These are phyloP conservation scores for Laspeyria flexula DNA, from an alignment of 2,888 invertebrate genomes.

Conservation along the genomic window DNA sequence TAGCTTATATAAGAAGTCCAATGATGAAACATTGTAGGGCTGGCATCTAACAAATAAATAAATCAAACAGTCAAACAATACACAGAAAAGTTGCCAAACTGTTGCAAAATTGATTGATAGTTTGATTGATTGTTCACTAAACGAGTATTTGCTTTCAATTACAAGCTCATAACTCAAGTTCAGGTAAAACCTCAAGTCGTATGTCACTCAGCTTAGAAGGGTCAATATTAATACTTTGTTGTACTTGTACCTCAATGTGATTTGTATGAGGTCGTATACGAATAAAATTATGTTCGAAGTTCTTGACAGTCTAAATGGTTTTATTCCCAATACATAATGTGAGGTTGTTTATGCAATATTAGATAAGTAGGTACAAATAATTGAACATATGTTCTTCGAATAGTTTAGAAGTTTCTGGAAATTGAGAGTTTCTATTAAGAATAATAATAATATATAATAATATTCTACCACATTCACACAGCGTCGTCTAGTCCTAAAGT, in stretches of 20 bases:
- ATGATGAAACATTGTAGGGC: neutral
- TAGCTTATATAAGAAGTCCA: too few relatives aligned
- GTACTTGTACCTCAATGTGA: neutral
- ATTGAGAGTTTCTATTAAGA: too few relatives aligned
- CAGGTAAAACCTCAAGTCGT: slow-evolving; percentile 11
- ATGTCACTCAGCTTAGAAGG: slow-evolving; percentile 12
- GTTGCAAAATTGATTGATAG: slow-evolving; percentile 23
- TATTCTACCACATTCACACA: too few relatives aligned
- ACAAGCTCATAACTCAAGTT: slow-evolving; percentile 28
- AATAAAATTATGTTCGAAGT: slow-evolving; percentile 3
- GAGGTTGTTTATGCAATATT: neutral
- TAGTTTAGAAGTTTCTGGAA: too few relatives aligned
- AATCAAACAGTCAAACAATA: neutral
- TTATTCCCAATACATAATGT: neutral
- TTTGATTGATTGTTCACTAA: slow-evolving; percentile 31
- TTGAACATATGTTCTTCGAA: too few relatives aligned
- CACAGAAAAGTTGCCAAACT: slow-evolving; percentile 2
- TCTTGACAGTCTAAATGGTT: slow-evolving; percentile 6
- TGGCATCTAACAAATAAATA: neutral
- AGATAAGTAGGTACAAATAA: neutral
- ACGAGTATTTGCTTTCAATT: slow-evolving; percentile 37
- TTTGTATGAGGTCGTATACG: slow-evolving; percentile 8
- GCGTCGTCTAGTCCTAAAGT: too few relatives aligned
- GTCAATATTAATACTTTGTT: slow-evolving; percentile 1
- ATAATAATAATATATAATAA: too few relatives aligned